Conservation (phyloP, 2,113 vertebrate genomes). For the Odontesthes bonariensis region DNA sequence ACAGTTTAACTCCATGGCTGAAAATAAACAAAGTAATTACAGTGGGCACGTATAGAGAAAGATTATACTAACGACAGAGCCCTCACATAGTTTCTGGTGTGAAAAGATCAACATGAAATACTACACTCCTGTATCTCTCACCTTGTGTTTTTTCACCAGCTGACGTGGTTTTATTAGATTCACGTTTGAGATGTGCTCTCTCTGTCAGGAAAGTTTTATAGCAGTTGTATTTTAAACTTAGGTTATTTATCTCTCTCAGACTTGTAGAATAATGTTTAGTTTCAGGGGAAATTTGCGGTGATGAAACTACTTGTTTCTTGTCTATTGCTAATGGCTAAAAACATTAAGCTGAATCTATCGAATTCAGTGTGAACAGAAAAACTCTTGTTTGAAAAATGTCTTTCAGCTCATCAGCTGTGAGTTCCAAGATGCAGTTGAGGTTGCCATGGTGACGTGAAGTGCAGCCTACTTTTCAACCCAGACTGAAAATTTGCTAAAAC, state of each 20-base stretch:
- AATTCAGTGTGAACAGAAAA: too few relatives aligned
- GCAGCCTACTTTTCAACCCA: too few relatives aligned
- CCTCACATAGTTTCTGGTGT: slow-evolving; percentile 3
- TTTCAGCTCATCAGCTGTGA: too few relatives aligned
- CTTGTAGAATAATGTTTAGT: too few relatives aligned
- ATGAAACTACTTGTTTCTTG: too few relatives aligned
- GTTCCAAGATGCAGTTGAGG: too few relatives aligned
- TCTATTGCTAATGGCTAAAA: too few relatives aligned
- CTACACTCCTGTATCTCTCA: background rate
- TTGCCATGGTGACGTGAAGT: too few relatives aligned
- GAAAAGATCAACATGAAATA: background rate
- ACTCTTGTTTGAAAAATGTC: too few relatives aligned
- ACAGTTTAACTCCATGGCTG: slow-evolving; percentile 25
- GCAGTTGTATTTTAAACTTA: background rate
- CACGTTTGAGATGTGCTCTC: background rate
- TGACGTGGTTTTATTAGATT: background rate
- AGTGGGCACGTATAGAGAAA: slow-evolving; percentile 5
- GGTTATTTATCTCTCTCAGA: background rate
- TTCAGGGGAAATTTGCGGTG: too few relatives aligned
- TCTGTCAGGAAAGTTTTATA: slow-evolving; percentile 16
- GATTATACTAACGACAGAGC: slow-evolving; percentile 13
- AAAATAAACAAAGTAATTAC: slow-evolving; percentile 38
- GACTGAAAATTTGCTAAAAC: too few relatives aligned
- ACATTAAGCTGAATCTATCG: too few relatives aligned
- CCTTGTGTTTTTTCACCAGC: background rate